These are phyloP conservation scores for Campoplex capitator DNA, from an alignment of 2,888 invertebrate genomes.

Conservation along the genomic window DNA sequence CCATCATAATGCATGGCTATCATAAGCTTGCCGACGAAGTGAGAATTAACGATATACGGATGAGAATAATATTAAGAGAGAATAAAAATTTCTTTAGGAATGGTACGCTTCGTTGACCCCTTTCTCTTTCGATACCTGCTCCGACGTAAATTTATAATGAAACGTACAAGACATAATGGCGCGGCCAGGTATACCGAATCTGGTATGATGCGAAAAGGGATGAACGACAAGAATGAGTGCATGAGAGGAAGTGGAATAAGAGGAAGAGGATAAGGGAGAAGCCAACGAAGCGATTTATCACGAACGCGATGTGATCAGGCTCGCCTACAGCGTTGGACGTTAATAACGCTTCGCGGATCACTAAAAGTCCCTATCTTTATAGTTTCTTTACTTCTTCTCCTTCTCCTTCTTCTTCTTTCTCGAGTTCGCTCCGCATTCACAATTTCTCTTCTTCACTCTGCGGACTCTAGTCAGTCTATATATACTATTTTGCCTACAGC, in stretches of 20 bases:
- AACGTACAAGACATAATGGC: slow-evolving; percentile 80
- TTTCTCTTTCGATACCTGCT: slow-evolving; percentile 73
- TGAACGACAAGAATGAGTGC: slow-evolving; percentile 56
- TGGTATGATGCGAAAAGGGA: slow-evolving; percentile 50
- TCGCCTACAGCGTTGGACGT: slow-evolving; percentile 82
- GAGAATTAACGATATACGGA: slow-evolving; percentile 45
- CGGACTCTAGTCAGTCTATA: slow-evolving; percentile 23
- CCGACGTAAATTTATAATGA: slow-evolving; percentile 81
- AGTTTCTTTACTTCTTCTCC: slow-evolving; percentile 66
- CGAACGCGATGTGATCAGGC: slow-evolving; percentile 82
- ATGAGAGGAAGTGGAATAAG: slow-evolving; percentile 54
- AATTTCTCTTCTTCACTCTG: slow-evolving; percentile 57
- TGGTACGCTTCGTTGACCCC: slow-evolving; percentile 33
- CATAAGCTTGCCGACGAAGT: slow-evolving; percentile 71
- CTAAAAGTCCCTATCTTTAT: slow-evolving; percentile 73
- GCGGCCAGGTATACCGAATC: slow-evolving; percentile 68
- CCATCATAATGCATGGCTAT: slow-evolving; percentile 23
- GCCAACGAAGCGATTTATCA: slow-evolving; percentile 82
- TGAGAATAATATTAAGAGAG: slow-evolving; percentile 18
- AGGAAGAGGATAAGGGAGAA: slow-evolving; percentile 68
- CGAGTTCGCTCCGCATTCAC: slow-evolving; percentile 44
- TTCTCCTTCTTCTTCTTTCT: slow-evolving; percentile 47
- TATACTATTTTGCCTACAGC: slow-evolving; percentile 62
- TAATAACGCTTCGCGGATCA: slow-evolving; percentile 83
- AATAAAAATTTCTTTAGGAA: slow-evolving; percentile 23